A percentile compares a stretch with the other conserved stretches of the same genome.
Evolutionary conservation across 2,888 invertebrate genomes (phyloP).

Genomic region (Caenorhabditis becei): DNA sequence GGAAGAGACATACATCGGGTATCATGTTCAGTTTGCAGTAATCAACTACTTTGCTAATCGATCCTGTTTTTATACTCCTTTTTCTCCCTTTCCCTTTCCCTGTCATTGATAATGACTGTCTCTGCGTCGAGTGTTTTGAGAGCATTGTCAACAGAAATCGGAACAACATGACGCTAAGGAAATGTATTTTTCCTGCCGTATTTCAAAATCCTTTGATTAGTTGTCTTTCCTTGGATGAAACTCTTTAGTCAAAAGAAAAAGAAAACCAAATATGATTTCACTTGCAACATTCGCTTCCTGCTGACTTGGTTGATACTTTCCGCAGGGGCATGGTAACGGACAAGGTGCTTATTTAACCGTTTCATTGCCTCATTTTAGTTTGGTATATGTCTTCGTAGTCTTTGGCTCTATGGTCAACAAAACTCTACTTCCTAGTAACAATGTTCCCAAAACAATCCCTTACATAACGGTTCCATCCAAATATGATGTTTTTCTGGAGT

Average conservation of each 20-base stretch:
- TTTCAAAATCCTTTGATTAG: too few species aligned
- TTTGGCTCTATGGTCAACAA: slow-evolving; percentile 58
- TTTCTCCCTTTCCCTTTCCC: not conserved
- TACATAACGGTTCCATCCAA: slow-evolving; percentile 55
- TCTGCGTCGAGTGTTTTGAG: slow-evolving; percentile 28
- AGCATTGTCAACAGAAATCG: slow-evolving; percentile 44
- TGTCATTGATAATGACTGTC: not conserved
- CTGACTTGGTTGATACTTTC: slow-evolving; percentile 55
- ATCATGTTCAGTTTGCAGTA: slow-evolving; percentile 20
- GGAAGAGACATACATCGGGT: slow-evolving; percentile 5
- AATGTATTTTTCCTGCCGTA: too few species aligned
- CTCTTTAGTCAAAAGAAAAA: slow-evolving; percentile 23
- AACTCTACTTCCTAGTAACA: slow-evolving; percentile 48
- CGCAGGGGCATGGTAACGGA: slow-evolving; percentile 40
- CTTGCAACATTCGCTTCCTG: slow-evolving; percentile 50
- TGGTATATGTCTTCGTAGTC: slow-evolving; percentile 55
- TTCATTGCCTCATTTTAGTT: slow-evolving; percentile 34
- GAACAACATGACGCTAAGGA: too few species aligned
- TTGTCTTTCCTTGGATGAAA: slow-evolving; percentile 3
- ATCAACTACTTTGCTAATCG: slow-evolving; percentile 42
- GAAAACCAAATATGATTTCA: slow-evolving; percentile 25
- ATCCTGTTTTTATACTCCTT: slow-evolving; percentile 29
- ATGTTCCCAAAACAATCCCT: slow-evolving; percentile 57
- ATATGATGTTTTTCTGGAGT: slow-evolving; percentile 48
- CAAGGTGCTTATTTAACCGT: not conserved